These are phyloP conservation scores for Hydrozoanthus gracilis DNA, from an alignment of 92 coral and sea anemone species.

Conservation along the genomic window DNA sequence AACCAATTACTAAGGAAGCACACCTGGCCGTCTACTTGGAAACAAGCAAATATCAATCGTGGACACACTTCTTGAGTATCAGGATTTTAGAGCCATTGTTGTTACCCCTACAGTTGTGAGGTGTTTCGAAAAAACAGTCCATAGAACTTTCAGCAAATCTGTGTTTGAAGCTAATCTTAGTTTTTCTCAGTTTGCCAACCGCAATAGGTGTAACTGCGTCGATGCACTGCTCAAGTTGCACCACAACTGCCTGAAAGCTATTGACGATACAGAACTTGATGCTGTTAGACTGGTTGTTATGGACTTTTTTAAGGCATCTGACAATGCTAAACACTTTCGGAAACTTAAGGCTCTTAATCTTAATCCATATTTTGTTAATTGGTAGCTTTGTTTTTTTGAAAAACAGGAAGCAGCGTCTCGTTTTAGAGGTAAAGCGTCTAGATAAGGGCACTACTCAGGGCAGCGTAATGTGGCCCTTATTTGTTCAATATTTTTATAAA, in stretches of 20 bases:
- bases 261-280: background rate
- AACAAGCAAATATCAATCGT: slow-evolving; percentile 63
- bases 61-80: slow-evolving; percentile 53
- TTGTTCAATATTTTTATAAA: slow-evolving; percentile 35
- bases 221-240: slow-evolving; percentile 34
- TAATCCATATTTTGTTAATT: slow-evolving; percentile 37
- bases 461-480: slow-evolving; percentile 41
- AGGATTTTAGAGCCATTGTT: slow-evolving; percentile 60
- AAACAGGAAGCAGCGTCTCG: slow-evolving; percentile 31
- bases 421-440: slow-evolving; percentile 17
- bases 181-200: slow-evolving; percentile 34
- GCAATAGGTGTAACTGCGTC: slow-evolving; percentile 15
- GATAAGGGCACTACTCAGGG: slow-evolving; percentile 41
- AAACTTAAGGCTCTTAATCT: slow-evolving; percentile 32
- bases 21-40: slow-evolving; percentile 50
- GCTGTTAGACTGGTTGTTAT: slow-evolving; percentile 25
- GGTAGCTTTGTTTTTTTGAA: slow-evolving; percentile 44
- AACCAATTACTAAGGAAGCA: slow-evolving; percentile 46
- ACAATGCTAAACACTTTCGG: slow-evolving; percentile 29
- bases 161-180: slow-evolving; percentile 6
- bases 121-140: slow-evolving; percentile 46
- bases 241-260: slow-evolving; percentile 35
- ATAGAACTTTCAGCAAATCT: slow-evolving; percentile 18
- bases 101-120: slow-evolving; percentile 53
- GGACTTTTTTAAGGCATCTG: slow-evolving; percentile 34